phyloP scores from a whole-genome alignment of 2,113 vertebrate genomes.

The Coregonus clupeaformis region DNA sequence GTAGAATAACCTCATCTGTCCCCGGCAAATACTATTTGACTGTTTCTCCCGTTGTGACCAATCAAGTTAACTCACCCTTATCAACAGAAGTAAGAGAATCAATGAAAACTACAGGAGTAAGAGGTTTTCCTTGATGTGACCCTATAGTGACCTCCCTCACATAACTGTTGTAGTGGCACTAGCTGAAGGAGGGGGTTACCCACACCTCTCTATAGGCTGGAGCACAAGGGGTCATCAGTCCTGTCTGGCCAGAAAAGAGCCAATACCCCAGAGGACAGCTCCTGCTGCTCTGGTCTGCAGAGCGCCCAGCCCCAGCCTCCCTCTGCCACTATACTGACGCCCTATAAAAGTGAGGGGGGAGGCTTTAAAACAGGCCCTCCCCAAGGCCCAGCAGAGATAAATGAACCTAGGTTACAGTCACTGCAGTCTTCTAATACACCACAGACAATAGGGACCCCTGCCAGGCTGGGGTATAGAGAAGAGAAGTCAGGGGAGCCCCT shows the following conservation, averaged over 20 bases:
- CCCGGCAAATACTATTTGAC: conserved; percentile 49
- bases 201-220: conserved; percentile 51
- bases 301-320: conserved; percentile 26
- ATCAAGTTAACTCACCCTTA: conserved; percentile 36
- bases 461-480: conserved; percentile 77
- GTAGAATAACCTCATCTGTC: neutral
- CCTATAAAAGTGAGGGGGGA: conserved; percentile 69
- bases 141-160: conserved; percentile 76
- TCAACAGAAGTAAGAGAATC: conserved; percentile 73
- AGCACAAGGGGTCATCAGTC: conserved; percentile 81
- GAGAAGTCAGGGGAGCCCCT: conserved; percentile 78
- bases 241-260: conserved; percentile 79
- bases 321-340: conserved; percentile 57
- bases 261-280: conserved; percentile 80
- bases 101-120: conserved; percentile 67
- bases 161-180: conserved; percentile 55
- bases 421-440: conserved; percentile 86
- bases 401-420: conserved; percentile 88
- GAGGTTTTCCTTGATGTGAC: conserved; percentile 64
- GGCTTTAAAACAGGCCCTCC: conserved; percentile 75
- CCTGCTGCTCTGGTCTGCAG: conserved; percentile 84
- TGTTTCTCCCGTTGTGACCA: conserved; percentile 55
- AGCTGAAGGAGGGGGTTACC: conserved; percentile 35
- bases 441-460: conserved; percentile 84
- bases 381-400: conserved; percentile 81